A percentile compares a stretch with the other conserved stretches of the same genome.
phyloP scores from a whole-genome alignment of 53 echinoderm and acorn worm genomes.

The Astropecten irregularis region DNA sequence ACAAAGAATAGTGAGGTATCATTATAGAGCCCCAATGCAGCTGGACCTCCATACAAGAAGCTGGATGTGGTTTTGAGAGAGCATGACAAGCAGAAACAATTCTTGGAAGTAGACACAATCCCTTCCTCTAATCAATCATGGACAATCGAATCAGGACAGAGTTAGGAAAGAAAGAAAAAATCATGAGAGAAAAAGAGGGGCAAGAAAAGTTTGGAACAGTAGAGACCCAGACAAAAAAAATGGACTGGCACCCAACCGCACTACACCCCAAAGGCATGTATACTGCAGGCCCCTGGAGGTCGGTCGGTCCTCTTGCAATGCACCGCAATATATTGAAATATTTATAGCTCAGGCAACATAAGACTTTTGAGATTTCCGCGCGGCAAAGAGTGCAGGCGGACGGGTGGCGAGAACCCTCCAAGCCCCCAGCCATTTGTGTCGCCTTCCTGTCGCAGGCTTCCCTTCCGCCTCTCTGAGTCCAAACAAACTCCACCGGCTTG shows the following conservation, averaged over 20 bases:
- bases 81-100: not conserved
- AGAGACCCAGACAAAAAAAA: not conserved
- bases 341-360: conserved; percentile 22
- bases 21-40: too few relatives aligned
- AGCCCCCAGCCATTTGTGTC: conserved; percentile 44
- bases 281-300: too few relatives aligned
- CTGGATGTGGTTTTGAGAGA: not conserved
- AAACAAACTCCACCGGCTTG: conserved; percentile 9
- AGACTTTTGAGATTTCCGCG: not conserved
- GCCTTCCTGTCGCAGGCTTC: conserved; percentile 50
- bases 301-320: too few relatives aligned
- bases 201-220: not conserved
- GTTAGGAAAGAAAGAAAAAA: not conserved
- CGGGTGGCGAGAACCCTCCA: not conserved
- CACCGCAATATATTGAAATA: conserved; percentile 24
- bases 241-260: not conserved
- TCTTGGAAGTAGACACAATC: not conserved
- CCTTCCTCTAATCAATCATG: not conserved
- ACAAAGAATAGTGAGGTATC: too few relatives aligned
- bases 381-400: conserved; percentile 3
- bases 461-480: conserved; percentile 54
- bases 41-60: too few relatives aligned
- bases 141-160: not conserved
- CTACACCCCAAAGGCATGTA: not conserved
- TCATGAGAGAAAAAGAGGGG: not conserved